Evolutionary conservation across 1,140 invertebrate genomes (phyloP), one percentile per base, ranked within the genome.

Genomic region (Dolichoris vasculosae): DNA sequence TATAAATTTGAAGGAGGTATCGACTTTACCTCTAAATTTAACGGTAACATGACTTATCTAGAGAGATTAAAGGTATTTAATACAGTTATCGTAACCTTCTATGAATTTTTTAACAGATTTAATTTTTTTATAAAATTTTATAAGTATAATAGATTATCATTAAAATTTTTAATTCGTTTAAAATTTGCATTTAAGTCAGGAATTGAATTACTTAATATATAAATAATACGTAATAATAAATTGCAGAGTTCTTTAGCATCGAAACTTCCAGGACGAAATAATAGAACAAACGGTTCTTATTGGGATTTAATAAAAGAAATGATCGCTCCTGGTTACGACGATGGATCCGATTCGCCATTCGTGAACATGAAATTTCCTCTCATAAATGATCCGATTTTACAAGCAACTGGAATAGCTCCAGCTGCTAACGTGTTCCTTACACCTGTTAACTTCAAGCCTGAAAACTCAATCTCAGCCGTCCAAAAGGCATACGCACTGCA

Each of bases 1-100:
- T 98, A 98, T 89, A 95, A 95, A 88, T 95, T 95, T 78, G 95
- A 97, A 87, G 95, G 95, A 32, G 97, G 97, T 73, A 95, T 98
- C 7, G 95, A 97, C 88, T 98, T 98, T 89, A 95, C 94, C 85
- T 95, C 96, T 94, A 95, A 87, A 55, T 97, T 96, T 89, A 95
- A 95, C 90, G 95, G 95, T 51, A 96, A 95, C 88, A 95, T 95
- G 15, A 96, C 96, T 0, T 97, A 96, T 91, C 94, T 97, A 67
- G 97, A 97, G 89, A 97, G 97, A 93, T 91, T 97, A 86, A 97
- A 97, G 90, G 94, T 94, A 89, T 86, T 87, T 89, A 48, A 55
- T 51, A 38, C 32, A 75, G 1, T 26, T 38, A 30, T 43, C 13
- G n/a, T n/a, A 48, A 48, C 46, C 3, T 64, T 64, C 4, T 30